Evolutionary conservation across 2,113 vertebrate genomes (phyloP).

Genomic region (Oryzias celebensis): DNA sequence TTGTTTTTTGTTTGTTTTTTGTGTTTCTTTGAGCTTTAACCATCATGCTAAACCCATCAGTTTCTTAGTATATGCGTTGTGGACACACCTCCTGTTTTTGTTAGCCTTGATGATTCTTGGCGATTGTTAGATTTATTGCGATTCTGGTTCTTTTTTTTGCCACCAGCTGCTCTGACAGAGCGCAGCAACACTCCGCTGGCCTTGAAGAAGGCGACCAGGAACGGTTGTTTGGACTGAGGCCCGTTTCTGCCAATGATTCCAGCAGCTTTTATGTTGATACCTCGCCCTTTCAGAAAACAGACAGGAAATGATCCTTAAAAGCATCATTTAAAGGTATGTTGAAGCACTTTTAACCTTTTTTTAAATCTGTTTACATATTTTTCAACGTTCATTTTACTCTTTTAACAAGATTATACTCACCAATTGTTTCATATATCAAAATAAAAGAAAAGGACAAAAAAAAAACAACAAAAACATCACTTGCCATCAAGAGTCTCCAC

Average conservation of each 20-base stretch:
- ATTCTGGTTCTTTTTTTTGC: constrained; percentile 91
- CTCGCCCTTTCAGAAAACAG: constrained; percentile 80
- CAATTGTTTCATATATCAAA: background rate
- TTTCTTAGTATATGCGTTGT: background rate
- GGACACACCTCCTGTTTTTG: constrained; percentile 83
- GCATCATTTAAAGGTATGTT: background rate
- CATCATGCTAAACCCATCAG: background rate
- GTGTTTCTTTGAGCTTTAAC: too few relatives aligned
- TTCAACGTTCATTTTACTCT: background rate
- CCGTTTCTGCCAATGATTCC: constrained; percentile 93
- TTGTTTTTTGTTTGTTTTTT: too few relatives aligned
- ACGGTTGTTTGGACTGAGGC: constrained; percentile 95
- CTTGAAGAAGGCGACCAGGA: constrained; percentile 98
- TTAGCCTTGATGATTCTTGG: constrained; percentile 86
- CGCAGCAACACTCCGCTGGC: constrained; percentile 95
- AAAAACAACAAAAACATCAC: constrained; percentile 48
- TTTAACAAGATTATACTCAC: too few relatives aligned
- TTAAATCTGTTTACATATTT: background rate
- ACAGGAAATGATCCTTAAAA: constrained; percentile 25
- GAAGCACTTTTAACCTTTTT: constrained; percentile 4
- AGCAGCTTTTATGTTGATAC: constrained; percentile 92
- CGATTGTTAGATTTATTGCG: constrained; percentile 90
- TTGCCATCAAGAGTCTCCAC: constrained; percentile 93
- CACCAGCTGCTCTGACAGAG: constrained; percentile 90
- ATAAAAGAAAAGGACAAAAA: constrained; percentile 12